Base-by-base conservation (phyloP, 2,113 vertebrate genomes). In the Arothron firmamentum region DNA sequence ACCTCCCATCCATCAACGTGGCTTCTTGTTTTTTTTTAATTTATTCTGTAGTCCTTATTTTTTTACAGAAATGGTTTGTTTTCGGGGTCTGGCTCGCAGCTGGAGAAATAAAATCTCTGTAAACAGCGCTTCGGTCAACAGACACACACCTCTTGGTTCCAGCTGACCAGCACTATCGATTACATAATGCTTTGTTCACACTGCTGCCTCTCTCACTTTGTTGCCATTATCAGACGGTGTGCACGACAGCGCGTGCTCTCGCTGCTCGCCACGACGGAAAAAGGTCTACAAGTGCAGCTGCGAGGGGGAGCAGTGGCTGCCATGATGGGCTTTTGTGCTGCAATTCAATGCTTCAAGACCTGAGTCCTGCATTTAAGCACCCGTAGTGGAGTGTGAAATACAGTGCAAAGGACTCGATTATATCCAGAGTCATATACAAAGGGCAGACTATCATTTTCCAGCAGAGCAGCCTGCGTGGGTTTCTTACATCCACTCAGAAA, bases 141-240 rank as follows among this genome's bases (percentile, higher is more conserved):
- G 80, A 84, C 82, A 81, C 77, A 61, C 83, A 76, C 61, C 75
- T 69, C 80, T 68, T 69, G 88, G 83, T 88, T 86, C 84, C 71
- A 60, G 80, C 70, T 86, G 85, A 89, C 87, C 81, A 67, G 50
- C 17, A 6, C 55, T 88, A 90, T 91, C 84, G 88, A 91, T 90
- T 84, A 80, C 77, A 77, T 82, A 82, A 88, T 65, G 61, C 77
- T 78, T 63, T 78, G 78, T 77, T 70, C 82, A 76, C 77, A 79
- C 59, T 48, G 41, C 70, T 79, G 79, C 74, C 67, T 77, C 69
- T 65, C 69, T 61, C 53, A 56, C 75, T 82, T 83, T 81, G 77
- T 86, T 74, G 43, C 67, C 67, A 46, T 77, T 78, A 83, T 86
- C 78, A 66, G 71, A 72, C 0, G 2, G 21, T 53, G 54, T 51